Evolutionary conservation across 2,113 vertebrate species (phyloP).

Genomic region (Athene cunicularia): DNA sequence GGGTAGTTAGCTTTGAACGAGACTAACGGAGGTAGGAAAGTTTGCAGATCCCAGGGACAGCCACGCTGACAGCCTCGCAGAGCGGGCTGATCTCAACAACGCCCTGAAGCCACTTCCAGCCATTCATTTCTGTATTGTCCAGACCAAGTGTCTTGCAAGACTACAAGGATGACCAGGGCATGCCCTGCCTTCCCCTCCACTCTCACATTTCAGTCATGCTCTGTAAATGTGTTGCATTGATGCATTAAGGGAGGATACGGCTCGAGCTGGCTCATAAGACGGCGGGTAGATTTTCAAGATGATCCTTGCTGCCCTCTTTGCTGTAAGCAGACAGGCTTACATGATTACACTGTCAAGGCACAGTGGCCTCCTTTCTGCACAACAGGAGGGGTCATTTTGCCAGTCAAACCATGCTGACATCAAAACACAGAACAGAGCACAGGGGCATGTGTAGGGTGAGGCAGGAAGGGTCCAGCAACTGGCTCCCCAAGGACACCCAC

Average conservation of each 20-base stretch:
- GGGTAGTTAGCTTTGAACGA: not conserved
- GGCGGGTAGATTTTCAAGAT: not conserved
- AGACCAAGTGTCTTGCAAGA: not conserved
- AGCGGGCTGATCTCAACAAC: fast-evolving
- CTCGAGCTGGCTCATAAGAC: not conserved
- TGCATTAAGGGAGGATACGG: not conserved
- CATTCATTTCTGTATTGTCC: not conserved
- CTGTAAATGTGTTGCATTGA: not conserved
- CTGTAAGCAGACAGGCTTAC: not conserved
- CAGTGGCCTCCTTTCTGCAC: not conserved
- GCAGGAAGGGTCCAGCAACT: not conserved
- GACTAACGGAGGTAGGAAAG: not conserved
- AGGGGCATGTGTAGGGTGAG: not conserved
- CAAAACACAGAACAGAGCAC: fast-evolving
- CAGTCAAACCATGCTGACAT: not conserved
- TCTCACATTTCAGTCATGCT: not conserved
- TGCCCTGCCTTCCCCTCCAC: not conserved
- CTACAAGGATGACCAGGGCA: not conserved
- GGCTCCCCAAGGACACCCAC: not conserved
- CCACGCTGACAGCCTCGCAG: not conserved
- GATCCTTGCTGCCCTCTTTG: not conserved
- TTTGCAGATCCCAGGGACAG: not conserved
- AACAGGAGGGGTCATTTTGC: not conserved
- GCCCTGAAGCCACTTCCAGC: not conserved
- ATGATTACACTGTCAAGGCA: not conserved